Percentiles rank a stretch among this genome's conserved stretches.
Conservation (phyloP, 2,113 vertebrate species). For the Plecotus auritus region DNA sequence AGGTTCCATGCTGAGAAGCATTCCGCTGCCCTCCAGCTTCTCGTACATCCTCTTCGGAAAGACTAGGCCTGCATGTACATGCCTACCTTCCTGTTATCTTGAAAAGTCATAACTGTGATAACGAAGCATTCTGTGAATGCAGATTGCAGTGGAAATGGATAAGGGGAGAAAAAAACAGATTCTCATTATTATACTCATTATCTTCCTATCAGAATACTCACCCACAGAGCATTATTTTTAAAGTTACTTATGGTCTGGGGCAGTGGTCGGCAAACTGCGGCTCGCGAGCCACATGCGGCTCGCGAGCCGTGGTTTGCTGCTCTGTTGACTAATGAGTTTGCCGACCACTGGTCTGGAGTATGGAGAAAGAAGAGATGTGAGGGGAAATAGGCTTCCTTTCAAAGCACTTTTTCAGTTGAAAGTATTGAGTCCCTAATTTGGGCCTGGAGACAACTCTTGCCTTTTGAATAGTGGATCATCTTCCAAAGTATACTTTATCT, state of each 20-base stretch:
- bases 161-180: not conserved
- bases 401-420: constrained; percentile 33
- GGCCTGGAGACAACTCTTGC: not conserved
- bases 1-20: not conserved
- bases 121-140: not conserved
- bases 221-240: constrained; percentile 4
- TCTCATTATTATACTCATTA: not conserved
- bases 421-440: not conserved
- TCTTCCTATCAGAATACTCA: not conserved
- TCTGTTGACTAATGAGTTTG: too few relatives aligned
- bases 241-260: constrained; percentile 25
- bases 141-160: not conserved
- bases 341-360: not conserved
- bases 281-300: too few relatives aligned
- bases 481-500: not conserved
- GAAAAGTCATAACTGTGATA: not conserved
- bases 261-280: too few relatives aligned
- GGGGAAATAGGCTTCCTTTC: not conserved
- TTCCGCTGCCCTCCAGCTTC: not conserved
- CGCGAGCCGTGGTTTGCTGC: too few relatives aligned
- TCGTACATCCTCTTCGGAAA: not conserved
- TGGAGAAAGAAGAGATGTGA: not conserved
- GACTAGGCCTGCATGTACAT: not conserved
- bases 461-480: not conserved
- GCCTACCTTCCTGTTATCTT: not conserved